Conservation (phyloP, 1,140 invertebrate species). For the Aphaenogaster ashmeadi region DNA sequence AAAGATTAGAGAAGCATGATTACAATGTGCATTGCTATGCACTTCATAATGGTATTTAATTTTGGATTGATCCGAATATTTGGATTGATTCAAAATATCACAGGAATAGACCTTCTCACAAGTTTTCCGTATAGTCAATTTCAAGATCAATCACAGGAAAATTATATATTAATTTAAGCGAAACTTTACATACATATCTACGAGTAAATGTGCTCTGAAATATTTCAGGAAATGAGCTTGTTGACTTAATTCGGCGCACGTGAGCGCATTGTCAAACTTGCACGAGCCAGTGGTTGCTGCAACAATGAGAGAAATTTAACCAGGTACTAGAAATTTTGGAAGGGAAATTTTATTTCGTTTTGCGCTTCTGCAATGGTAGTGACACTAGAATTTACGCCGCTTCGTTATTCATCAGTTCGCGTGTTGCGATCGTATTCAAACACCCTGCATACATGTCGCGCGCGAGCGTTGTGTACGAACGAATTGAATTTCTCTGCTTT, state of each 20-base stretch:
- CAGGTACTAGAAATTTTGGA: not conserved
- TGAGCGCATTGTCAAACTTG: not conserved
- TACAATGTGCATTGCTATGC: not conserved
- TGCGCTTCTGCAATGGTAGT: not conserved
- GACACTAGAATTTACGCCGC: not conserved
- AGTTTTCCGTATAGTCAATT: not conserved
- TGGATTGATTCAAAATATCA: not conserved
- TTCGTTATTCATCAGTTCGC: constrained; percentile 21
- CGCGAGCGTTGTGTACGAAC: not conserved
- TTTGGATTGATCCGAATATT: not conserved
- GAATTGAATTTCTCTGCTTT: constrained; percentile 50
- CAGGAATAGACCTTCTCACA: not conserved
- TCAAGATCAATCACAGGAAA: not conserved
- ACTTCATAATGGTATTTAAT: not conserved
- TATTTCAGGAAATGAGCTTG: constrained; percentile 10
- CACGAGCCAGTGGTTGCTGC: too few relatives aligned
- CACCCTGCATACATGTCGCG: not conserved
- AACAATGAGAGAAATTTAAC: constrained; percentile 12
- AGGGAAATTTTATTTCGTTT: constrained; percentile 31
- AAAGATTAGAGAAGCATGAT: not conserved
- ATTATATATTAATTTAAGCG: not conserved
- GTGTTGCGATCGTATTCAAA: constrained; percentile 9
- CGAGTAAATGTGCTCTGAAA: not conserved
- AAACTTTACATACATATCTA: not conserved
- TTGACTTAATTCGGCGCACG: not conserved